Evolutionary conservation across 2,113 vertebrate genomes (phyloP).

Genomic region (Syngnathus typhle): DNA sequence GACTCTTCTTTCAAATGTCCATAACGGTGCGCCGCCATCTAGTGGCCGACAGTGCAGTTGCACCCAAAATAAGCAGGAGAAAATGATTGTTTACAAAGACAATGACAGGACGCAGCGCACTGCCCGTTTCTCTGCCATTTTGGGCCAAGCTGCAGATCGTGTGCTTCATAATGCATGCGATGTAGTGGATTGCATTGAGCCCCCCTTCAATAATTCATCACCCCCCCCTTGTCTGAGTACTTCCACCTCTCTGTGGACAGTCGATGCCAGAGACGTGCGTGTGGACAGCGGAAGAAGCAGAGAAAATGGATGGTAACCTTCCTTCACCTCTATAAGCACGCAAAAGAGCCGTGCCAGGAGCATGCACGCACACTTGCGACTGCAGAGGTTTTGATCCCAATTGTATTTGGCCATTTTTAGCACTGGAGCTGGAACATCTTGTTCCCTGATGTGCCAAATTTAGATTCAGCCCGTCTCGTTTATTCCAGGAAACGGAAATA

Average conservation of each 20-base stretch:
- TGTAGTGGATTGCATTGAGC: constrained; percentile 71
- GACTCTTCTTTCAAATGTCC: no score
- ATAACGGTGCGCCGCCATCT: no score
- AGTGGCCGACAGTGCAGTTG: no score
- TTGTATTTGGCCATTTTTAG: background rate
- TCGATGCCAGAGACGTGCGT: constrained; percentile 37
- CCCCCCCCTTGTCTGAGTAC: constrained; percentile 66
- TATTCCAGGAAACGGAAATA: background rate
- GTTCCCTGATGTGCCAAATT: constrained; percentile 3
- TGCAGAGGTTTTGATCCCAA: background rate
- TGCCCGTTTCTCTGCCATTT: constrained; percentile 23
- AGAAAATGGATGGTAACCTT: constrained; percentile 14
- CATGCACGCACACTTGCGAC: background rate
- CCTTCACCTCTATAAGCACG: constrained; percentile 17
- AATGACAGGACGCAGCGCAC: background rate
- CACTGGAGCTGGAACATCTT: background rate
- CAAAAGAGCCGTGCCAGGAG: constrained; percentile 19
- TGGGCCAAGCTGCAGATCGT: constrained; percentile 42
- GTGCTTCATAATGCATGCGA: constrained; percentile 74
- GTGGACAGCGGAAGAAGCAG: background rate
- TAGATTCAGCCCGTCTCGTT: background rate
- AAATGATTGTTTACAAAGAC: constrained; percentile 8
- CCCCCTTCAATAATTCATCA: constrained; percentile 71
- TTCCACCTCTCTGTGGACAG: constrained; percentile 54
- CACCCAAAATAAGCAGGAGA: no score